phyloP scores from a whole-genome alignment of 35 echinoderm and acorn worm species.

The Ophioderma brevispina region DNA sequence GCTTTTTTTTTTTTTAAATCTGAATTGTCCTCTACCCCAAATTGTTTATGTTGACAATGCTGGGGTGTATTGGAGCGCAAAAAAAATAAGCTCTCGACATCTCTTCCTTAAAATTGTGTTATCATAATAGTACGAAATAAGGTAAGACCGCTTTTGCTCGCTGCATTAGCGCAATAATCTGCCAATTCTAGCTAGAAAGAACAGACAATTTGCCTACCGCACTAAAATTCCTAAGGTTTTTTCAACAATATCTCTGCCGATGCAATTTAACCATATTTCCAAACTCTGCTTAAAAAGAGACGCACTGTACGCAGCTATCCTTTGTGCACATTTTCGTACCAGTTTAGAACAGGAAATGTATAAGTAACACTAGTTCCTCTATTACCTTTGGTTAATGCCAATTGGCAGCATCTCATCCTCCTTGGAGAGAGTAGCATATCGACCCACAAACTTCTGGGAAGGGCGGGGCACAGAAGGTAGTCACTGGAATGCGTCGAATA shows the following conservation, averaged over 20 bases:
- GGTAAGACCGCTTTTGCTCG: background rate
- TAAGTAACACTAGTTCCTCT: background rate
- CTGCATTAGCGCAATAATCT: background rate
- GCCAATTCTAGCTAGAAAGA: background rate
- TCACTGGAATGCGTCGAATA: too few relatives aligned
- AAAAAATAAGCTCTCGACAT: background rate
- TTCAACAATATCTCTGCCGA: background rate
- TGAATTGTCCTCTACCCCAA: background rate
- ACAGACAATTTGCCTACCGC: background rate
- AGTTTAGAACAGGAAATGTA: background rate
- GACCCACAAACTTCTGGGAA: background rate
- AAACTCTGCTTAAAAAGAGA: background rate
- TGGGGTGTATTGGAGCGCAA: background rate
- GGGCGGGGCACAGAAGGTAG: too few relatives aligned
- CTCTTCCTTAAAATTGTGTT: background rate
- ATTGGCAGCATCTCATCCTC: background rate
- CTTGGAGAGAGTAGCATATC: background rate
- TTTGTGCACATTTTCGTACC: background rate
- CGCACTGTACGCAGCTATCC: background rate
- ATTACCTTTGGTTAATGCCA: background rate
- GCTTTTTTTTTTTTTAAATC: background rate
- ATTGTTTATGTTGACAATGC: background rate
- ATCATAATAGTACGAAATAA: background rate
- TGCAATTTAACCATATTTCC: background rate
- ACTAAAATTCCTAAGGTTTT: background rate